These are phyloP conservation scores for Platynereis dumerilii DNA, from an alignment of 2,888 invertebrate species.

Conservation along the genomic window DNA sequence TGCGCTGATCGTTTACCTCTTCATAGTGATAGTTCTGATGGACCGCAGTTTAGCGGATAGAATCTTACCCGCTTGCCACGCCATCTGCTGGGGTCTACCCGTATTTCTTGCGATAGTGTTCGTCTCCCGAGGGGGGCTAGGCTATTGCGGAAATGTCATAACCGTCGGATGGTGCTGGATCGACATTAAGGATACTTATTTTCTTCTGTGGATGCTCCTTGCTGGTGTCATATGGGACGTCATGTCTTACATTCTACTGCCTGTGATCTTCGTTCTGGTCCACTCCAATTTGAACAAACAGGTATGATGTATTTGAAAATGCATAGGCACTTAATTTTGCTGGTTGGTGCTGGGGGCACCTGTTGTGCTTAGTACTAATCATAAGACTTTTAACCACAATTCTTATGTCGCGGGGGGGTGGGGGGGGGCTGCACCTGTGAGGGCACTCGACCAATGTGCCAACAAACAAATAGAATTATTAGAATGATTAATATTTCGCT, in stretches of 20 bases:
- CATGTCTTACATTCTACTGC: constrained; percentile 1
- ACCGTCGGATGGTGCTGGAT: constrained; percentile 10
- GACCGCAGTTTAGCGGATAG: not conserved
- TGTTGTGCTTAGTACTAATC: too few species aligned
- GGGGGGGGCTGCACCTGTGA: too few species aligned
- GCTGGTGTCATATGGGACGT: constrained; percentile 2
- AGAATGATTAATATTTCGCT: too few species aligned
- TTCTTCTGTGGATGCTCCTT: constrained; percentile 4
- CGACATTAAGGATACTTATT: not conserved
- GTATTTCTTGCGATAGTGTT: not conserved
- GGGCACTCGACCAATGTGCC: too few species aligned
- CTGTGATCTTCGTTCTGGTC: not conserved
- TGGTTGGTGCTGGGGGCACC: too few species aligned
- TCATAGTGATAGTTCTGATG: not conserved
- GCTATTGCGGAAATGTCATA: not conserved
- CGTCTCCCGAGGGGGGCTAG: not conserved
- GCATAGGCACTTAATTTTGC: too few species aligned
- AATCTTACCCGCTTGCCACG: not conserved
- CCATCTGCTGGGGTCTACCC: not conserved
- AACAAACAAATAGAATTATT: too few species aligned
- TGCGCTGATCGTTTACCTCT: not conserved
- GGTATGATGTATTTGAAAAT: too few species aligned
- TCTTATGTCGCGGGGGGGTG: too few species aligned
- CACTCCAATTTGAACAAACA: not conserved
- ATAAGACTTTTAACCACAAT: too few species aligned